phyloP scores from a whole-genome alignment of 2,797 vertebrate species.

The Eremophila alpestris region DNA sequence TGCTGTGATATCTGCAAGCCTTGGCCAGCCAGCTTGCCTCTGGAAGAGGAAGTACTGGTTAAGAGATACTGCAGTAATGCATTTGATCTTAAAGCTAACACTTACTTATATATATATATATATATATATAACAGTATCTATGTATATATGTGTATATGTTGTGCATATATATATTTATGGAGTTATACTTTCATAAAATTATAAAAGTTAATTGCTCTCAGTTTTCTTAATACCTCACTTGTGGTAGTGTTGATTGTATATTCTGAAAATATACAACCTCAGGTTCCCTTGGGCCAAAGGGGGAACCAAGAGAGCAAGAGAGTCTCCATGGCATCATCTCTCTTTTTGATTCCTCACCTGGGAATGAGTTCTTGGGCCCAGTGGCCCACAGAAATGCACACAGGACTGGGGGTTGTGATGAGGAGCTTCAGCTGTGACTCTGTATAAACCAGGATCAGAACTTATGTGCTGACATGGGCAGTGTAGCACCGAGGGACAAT shows the following conservation, averaged over 20 bases:
- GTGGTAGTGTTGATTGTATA: background rate
- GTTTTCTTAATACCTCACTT: background rate
- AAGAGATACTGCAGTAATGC: background rate
- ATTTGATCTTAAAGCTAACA: background rate
- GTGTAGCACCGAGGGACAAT: fast-evolving
- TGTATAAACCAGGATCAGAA: background rate
- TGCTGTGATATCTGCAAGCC: background rate
- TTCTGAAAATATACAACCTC: background rate
- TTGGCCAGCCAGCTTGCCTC: background rate
- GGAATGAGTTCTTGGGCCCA: background rate
- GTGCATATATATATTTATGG: background rate
- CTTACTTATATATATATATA: background rate
- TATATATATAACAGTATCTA: background rate
- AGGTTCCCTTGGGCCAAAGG: background rate
- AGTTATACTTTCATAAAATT: background rate
- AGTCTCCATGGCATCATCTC: background rate
- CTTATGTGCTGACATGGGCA: background rate
- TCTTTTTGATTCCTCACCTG: background rate
- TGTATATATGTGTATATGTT: no score
- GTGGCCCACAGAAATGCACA: fast-evolving
- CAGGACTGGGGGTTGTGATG: background rate
- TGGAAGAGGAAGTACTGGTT: background rate
- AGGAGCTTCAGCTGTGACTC: background rate
- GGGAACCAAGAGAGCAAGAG: background rate
- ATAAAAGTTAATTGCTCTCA: background rate